Evolutionary conservation across 2,888 invertebrate species (phyloP).

Genomic region (Hylaea fasciaria): DNA sequence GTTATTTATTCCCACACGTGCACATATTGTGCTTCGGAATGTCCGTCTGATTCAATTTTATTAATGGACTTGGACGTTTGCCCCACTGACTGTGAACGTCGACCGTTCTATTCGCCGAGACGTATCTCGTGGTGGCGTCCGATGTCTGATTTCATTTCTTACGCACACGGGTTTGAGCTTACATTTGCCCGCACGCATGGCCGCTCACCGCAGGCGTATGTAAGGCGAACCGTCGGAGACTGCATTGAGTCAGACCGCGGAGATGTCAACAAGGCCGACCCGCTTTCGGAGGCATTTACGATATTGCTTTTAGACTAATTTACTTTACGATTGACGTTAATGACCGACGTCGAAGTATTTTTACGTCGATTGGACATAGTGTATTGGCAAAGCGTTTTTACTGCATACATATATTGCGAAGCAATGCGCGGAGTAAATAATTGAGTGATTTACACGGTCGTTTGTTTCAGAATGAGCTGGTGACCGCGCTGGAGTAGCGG

Average conservation of each 20-base stretch:
- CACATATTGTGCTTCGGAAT: slow-evolving; percentile 79
- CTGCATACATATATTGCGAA: slow-evolving; percentile 19
- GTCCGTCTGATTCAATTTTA: slow-evolving; percentile 84
- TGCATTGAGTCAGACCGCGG: slow-evolving; percentile 73
- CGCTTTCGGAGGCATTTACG: slow-evolving; percentile 65
- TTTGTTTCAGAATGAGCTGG: slow-evolving; percentile 78
- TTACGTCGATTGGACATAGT: slow-evolving; percentile 38
- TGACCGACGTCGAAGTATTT: slow-evolving; percentile 45
- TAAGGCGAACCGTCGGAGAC: slow-evolving; percentile 55
- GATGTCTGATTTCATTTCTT: slow-evolving; percentile 61
- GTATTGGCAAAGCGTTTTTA: slow-evolving; percentile 34
- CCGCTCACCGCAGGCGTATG: slow-evolving; percentile 43
- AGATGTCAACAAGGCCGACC: slow-evolving; percentile 75
- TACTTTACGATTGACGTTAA: slow-evolving; percentile 65
- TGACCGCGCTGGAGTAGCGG: slow-evolving; percentile 50
- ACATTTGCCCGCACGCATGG: slow-evolving; percentile 48
- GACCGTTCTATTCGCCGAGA: slow-evolving; percentile 73
- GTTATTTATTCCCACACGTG: slow-evolving; percentile 79
- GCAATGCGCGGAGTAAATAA: slow-evolving; percentile 35
- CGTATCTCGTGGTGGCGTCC: slow-evolving; percentile 58
- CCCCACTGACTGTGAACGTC: slow-evolving; percentile 80
- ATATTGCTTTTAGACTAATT: slow-evolving; percentile 74
- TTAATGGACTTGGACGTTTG: slow-evolving; percentile 85
- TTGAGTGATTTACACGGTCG: slow-evolving; percentile 41
- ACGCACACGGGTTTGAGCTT: slow-evolving; percentile 53